Conservation (phyloP, 2,888 invertebrate genomes). For the Hirtodrosophila cameraria region DNA sequence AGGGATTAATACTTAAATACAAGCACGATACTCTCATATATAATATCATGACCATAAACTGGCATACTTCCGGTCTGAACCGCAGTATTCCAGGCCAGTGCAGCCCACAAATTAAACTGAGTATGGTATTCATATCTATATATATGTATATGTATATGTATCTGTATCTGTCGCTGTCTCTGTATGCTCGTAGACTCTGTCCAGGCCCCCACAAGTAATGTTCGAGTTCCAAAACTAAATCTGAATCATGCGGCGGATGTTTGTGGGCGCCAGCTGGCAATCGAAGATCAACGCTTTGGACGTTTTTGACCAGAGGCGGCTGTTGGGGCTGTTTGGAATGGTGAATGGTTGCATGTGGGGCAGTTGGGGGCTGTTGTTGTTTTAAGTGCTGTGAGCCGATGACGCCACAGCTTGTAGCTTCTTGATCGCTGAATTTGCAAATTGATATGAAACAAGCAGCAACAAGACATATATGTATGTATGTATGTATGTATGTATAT, state of each 20-base stretch:
- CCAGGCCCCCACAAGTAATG: conserved; percentile 19
- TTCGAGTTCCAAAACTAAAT: conserved; percentile 32
- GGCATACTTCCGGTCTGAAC: conserved; percentile 52
- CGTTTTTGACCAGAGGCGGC: conserved; percentile 54
- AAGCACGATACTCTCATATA: conserved; percentile 7
- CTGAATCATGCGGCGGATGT: conserved; percentile 67
- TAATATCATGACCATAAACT: conserved; percentile 21
- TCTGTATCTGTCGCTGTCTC: background rate
- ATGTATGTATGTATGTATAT: background rate
- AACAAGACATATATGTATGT: conserved; percentile 24
- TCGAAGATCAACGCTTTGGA: conserved; percentile 58
- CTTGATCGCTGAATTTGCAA: conserved; percentile 40
- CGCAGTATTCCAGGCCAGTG: conserved; percentile 40
- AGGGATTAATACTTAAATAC: conserved; percentile 53
- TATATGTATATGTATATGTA: background rate
- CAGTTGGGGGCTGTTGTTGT: background rate
- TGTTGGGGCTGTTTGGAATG: conserved; percentile 31
- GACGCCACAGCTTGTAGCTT: conserved; percentile 52
- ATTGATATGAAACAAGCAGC: conserved; percentile 65
- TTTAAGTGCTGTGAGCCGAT: conserved; percentile 11
- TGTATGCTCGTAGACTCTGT: background rate
- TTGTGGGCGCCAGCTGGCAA: conserved; percentile 65
- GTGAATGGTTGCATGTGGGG: conserved; percentile 14
- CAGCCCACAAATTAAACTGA: conserved; percentile 18
- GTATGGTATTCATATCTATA: background rate